Conservation (phyloP, 1,140 invertebrate species). For the Coelopa frigida region DNA sequence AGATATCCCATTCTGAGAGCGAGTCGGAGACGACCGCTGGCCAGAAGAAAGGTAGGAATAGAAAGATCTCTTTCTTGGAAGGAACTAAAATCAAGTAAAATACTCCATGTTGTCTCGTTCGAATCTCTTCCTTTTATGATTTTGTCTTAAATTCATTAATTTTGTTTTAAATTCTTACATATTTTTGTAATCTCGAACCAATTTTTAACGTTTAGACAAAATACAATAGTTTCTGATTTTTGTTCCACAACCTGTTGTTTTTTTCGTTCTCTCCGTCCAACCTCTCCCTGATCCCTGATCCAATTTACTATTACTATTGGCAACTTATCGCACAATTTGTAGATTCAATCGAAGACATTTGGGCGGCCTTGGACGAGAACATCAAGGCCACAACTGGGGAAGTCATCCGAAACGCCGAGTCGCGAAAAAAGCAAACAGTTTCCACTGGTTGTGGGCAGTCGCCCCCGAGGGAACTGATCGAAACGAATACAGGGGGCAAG, state of each 20-base stretch:
- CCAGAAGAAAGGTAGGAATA: conserved; percentile 61
- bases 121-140: too few relatives aligned
- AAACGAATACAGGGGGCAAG: conserved; percentile 10
- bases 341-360: conserved; percentile 43
- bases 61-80: conserved; percentile 66
- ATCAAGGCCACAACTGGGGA: conserved; percentile 38
- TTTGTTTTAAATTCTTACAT: too few relatives aligned
- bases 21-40: conserved; percentile 40
- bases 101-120: too few relatives aligned
- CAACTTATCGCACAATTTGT: conserved; percentile 6
- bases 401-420: conserved; percentile 27
- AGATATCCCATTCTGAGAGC: conserved; percentile 21
- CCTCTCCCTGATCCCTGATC: background rate
- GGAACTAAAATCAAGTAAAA: conserved; percentile 52
- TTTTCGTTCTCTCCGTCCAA: too few relatives aligned
- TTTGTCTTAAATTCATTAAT: too few relatives aligned
- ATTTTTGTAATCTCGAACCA: background rate
- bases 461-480: conserved; percentile 45
- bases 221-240: conserved; percentile 3
- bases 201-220: background rate
- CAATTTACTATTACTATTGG: background rate
- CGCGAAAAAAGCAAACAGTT: conserved; percentile 15
- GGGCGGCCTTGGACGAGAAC: conserved; percentile 42
- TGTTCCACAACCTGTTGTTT: conserved; percentile 12
- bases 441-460: conserved; percentile 54